Percentiles rank a stretch among this genome's conserved stretches.
These are phyloP conservation scores for Ctenomys sociabilis DNA, from an alignment of 2,113 vertebrate species.

Conservation along the genomic window DNA sequence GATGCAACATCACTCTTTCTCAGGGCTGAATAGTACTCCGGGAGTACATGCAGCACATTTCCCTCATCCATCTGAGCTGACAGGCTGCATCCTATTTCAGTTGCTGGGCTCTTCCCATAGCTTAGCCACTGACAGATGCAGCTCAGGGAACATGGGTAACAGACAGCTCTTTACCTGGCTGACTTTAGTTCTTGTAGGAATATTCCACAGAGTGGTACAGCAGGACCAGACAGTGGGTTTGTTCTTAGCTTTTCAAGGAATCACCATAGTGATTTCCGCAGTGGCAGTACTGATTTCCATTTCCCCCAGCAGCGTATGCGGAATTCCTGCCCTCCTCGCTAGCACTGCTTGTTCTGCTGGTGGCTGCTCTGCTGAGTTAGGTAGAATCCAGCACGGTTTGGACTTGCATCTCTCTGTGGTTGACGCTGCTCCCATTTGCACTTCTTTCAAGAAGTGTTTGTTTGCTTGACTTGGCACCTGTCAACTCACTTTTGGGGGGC, in stretches of 20 bases:
- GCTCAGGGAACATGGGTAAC: not conserved
- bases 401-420: not conserved
- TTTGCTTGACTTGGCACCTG: not conserved
- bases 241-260: not conserved
- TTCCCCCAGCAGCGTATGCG: not conserved
- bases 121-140: not conserved
- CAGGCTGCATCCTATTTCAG: not conserved
- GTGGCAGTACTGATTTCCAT: not conserved
- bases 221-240: not conserved
- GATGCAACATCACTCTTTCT: not conserved
- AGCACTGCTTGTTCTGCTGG: not conserved
- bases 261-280: not conserved
- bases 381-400: not conserved
- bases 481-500: not conserved
- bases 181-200: not conserved
- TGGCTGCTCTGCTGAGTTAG: not conserved
- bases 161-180: not conserved
- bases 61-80: not conserved
- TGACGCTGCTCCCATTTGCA: not conserved
- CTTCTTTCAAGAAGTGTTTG: not conserved
- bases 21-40: not conserved
- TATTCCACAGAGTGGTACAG: not conserved
- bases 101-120: not conserved
- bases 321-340: not conserved
- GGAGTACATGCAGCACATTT: not conserved